Base-by-base conservation (phyloP, 2,113 vertebrate genomes). In the Myotis brandtii region DNA sequence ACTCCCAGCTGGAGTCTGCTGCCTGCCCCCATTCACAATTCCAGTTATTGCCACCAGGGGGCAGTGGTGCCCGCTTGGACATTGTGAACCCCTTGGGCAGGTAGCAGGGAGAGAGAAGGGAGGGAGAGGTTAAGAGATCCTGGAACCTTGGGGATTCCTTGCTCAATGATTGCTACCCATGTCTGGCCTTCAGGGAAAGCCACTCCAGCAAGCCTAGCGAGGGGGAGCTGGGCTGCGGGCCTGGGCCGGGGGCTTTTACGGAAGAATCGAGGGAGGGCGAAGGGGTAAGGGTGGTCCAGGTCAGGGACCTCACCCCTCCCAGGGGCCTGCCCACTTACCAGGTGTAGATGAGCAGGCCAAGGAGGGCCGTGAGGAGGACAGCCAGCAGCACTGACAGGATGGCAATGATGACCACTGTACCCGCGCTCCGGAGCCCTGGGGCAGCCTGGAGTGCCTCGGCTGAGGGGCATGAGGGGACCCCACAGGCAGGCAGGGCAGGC, bases 371-470 rank as follows among this genome's bases (percentile, higher is more conserved):
- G 48, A 98, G 94, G n/a, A 99, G 86, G 62, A 98, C 0, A n/a
- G 98, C 97, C 0, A 97, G 75, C 64, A 99, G 97, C 93, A 98
- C 92, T 13, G 98, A 98, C 72, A 98, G 96, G 73, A 99, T 93
- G 91, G 97, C 5, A 20, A 98, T 95, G 95, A 99, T 96, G 93
- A 97, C 92, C 52, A 95, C 93, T 0, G 92, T 84, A 6, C 92
- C 96, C 59, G 52, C 20, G 75, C 32, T 91, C 1, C 2, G 66
- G 1, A 14, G 10, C 64, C 32, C 0, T 0, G 3, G 9, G 2
- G 2, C 73, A 0, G 34, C 12, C 2, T 9, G 0, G 0, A 96
- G 21, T 0, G n/a, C 0, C 62, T 0, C 7, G 21, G 81, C 98
- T 99, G 97, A 5, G 64, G 84, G 83, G 59, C 3, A 73, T 20